These are phyloP conservation scores for Origma solitaria DNA, from an alignment of 2,113 vertebrate species.

Conservation along the genomic window DNA sequence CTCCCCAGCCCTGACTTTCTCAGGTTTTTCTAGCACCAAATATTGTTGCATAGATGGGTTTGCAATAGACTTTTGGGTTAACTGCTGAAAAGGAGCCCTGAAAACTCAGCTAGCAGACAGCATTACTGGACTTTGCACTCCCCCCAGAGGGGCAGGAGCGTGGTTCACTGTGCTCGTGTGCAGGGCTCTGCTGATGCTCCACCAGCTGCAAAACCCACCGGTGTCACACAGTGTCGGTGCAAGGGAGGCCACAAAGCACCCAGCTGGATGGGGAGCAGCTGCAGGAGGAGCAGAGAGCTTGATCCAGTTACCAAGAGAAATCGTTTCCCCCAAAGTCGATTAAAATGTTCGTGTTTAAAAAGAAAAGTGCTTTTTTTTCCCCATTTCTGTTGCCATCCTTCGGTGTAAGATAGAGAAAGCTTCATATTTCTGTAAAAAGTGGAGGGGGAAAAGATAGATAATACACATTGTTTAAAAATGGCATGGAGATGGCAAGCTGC, in stretches of 20 bases:
- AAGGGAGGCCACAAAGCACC: neutral
- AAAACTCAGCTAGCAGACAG: neutral
- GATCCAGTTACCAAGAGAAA: neutral
- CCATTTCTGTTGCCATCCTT: neutral
- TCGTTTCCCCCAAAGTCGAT: accelerated
- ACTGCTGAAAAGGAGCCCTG: neutral
- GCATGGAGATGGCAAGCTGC: neutral
- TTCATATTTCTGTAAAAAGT: neutral
- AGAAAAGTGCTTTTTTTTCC: accelerated
- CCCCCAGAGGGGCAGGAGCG: neutral
- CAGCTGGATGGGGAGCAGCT: neutral
- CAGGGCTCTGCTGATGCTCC: neutral
- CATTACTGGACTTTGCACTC: neutral
- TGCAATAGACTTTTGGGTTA: neutral
- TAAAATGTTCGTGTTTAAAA: neutral
- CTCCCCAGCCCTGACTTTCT: neutral
- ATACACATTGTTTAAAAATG: neutral
- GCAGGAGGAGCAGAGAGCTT: neutral
- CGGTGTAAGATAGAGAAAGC: neutral
- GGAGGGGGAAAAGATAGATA: neutral
- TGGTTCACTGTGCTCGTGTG: accelerated
- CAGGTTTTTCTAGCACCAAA: neutral
- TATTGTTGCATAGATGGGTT: neutral
- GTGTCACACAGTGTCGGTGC: neutral
- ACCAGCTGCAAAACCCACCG: neutral